Evolutionary conservation across 2,797 vertebrate species (phyloP), one percentile per base, ranked within the genome.

Genomic region (Coccyzus lansbergi): DNA sequence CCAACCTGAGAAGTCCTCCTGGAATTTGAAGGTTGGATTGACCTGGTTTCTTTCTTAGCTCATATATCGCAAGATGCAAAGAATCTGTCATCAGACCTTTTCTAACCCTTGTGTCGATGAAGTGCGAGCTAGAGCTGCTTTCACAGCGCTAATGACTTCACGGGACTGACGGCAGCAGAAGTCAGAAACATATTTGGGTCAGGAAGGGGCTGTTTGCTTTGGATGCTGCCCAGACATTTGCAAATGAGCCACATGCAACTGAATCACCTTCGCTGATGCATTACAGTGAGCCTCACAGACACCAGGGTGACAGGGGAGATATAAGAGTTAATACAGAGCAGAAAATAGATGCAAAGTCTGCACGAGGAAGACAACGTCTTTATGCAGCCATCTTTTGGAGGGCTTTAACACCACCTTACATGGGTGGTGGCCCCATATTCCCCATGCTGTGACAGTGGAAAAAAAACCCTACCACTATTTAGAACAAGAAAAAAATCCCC

Each of bases 11-110:
- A 67, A 92, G 36, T n/a, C 82, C 76, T 94, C 44, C 52, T 60
- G 80, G 80, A 92, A 90, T 93, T 7, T 84, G 63, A 84, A 93
- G 77, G 87, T 95, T 94, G 92, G 38, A 38, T 53, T 92, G 91
- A 95, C 93, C 95, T 84, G 80, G 44, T 88, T 94, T 88, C 89
- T 76, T 88, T 82, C 74, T 82, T 76, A 86, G 67, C 80, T 91
- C 38, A 2, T 29, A 72, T 83, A 92, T 76, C 25, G 3, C 55
- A 67, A 62, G 82, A 88, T 67, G 51, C n/a, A 81, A 88, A 83
- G 67, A 83, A 52, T 88, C 76, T 88, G 86, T 52, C 72, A 90
- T 94, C 58, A 86, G 94, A 83, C 79, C 82, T 91, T 85, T 83
- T 46, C 40, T 88, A 77, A 71, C 69, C 42, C 40, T 79, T 79